A percentile compares a stretch with the other conserved stretches of the same genome.
These are phyloP conservation scores for Agrotis ipsilon DNA, from an alignment of 2,888 invertebrate genomes.

Conservation along the genomic window DNA sequence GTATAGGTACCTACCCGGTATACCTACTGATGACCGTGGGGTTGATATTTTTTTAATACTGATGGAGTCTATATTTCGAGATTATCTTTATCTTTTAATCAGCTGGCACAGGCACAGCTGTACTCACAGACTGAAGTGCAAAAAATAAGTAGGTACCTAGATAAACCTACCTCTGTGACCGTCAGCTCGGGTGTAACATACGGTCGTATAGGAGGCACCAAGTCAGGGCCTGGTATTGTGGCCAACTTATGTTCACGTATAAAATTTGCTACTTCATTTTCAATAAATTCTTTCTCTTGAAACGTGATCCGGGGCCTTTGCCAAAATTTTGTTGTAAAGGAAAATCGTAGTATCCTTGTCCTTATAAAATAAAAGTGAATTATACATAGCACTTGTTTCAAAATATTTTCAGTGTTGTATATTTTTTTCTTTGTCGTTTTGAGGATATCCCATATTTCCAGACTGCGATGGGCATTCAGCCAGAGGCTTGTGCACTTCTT, in stretches of 20 bases:
- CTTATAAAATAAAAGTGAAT: constrained; percentile 73
- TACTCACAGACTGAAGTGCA: neutral
- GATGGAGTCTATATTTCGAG: neutral
- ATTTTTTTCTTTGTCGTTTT: constrained; percentile 72
- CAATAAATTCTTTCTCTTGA: constrained; percentile 75
- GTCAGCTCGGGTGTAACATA: constrained; percentile 80
- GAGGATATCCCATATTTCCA: constrained; percentile 84
- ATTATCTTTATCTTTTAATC: neutral
- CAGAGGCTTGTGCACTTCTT: constrained; percentile 76
- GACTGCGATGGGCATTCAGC: constrained; percentile 76
- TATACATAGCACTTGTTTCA: constrained; percentile 80
- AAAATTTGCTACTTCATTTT: constrained; percentile 70
- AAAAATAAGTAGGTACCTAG: neutral
- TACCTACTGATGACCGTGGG: neutral
- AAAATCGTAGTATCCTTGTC: constrained; percentile 26
- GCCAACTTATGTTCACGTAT: constrained; percentile 70
- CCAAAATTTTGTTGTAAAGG: constrained; percentile 42
- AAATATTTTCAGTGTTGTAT: constrained; percentile 70
- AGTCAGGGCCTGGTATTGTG: constrained; percentile 54
- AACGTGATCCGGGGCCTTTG: constrained; percentile 62
- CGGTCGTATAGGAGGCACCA: constrained; percentile 66
- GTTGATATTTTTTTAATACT: neutral
- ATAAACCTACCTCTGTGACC: constrained; percentile 57
- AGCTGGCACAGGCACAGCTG: constrained; percentile 19
- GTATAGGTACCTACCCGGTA: too few relatives aligned